Conservation (phyloP, 2,797 vertebrate genomes). For the Myotis myotis region DNA sequence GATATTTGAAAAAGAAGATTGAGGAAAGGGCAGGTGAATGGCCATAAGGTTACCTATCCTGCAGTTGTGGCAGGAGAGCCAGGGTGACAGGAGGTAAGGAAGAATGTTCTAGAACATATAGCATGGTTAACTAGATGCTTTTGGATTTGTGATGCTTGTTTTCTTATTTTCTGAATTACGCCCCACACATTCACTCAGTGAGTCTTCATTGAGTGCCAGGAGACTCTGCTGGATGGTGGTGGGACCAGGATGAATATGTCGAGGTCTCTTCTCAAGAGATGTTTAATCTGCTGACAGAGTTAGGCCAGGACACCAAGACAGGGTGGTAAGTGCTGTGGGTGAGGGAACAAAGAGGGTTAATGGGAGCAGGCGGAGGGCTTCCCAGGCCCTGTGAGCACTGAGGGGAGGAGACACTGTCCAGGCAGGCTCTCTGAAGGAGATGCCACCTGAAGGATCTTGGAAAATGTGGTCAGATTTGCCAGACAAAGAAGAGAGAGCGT, state of each 20-base stretch:
- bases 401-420: background rate
- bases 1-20: background rate
- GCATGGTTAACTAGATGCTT: background rate
- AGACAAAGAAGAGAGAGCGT: background rate
- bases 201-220: background rate
- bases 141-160: background rate
- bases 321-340: background rate
- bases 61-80: background rate
- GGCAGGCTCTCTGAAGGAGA: background rate
- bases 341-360: background rate
- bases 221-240: background rate
- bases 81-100: background rate
- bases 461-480: background rate
- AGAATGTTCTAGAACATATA: background rate
- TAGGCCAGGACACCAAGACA: background rate
- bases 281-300: background rate
- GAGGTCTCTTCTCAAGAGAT: background rate
- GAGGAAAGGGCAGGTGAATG: background rate
- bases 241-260: background rate
- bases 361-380: background rate
- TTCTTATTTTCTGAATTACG: constrained; percentile 17
- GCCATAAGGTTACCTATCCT: background rate
- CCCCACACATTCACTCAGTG: background rate
- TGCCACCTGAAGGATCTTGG: background rate
- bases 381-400: background rate